A percentile compares a stretch with the other conserved stretches of the same genome.
These are phyloP conservation scores for Thumatha senex DNA, from an alignment of 2,888 invertebrate genomes.

Conservation along the genomic window DNA sequence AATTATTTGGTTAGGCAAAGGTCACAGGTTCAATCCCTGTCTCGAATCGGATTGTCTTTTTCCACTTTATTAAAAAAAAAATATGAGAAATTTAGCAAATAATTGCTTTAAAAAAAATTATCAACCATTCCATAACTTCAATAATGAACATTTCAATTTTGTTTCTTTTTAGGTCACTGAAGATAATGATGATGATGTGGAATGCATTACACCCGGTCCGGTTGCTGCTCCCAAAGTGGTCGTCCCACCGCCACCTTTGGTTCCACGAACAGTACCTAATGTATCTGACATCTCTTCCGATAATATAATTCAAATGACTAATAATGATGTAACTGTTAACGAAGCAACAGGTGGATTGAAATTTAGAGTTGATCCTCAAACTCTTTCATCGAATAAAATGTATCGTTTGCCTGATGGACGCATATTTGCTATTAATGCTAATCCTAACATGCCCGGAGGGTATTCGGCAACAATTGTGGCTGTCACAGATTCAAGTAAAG, in stretches of 20 bases:
- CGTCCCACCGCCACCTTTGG: constrained; percentile 48
- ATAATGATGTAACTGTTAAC: constrained; percentile 79
- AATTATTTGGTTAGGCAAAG: too few relatives aligned
- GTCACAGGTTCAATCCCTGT: too few relatives aligned
- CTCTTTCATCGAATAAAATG: constrained; percentile 79
- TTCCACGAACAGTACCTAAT: constrained; percentile 31
- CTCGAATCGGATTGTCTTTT: too few relatives aligned
- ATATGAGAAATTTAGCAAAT: too few relatives aligned
- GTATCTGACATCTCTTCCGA: constrained; percentile 54
- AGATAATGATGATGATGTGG: constrained; percentile 75
- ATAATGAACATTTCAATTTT: neutral
- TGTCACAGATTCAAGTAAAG: constrained; percentile 58
- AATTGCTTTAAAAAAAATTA: too few relatives aligned
- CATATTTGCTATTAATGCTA: constrained; percentile 77
- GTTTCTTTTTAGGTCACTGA: constrained; percentile 62
- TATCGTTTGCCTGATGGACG: constrained; percentile 78
- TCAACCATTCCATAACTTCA: too few relatives aligned
- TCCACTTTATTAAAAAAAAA: too few relatives aligned
- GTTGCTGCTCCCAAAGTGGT: constrained; percentile 47
- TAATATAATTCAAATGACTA: constrained; percentile 79
- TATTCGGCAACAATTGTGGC: constrained; percentile 81
- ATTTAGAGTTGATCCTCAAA: constrained; percentile 78
- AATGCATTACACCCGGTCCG: constrained; percentile 75
- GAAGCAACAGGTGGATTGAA: constrained; percentile 74
- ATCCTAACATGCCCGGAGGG: constrained; percentile 77